phyloP scores from a whole-genome alignment of 1,140 invertebrate genomes.

The Drosophila kepulauana region DNA sequence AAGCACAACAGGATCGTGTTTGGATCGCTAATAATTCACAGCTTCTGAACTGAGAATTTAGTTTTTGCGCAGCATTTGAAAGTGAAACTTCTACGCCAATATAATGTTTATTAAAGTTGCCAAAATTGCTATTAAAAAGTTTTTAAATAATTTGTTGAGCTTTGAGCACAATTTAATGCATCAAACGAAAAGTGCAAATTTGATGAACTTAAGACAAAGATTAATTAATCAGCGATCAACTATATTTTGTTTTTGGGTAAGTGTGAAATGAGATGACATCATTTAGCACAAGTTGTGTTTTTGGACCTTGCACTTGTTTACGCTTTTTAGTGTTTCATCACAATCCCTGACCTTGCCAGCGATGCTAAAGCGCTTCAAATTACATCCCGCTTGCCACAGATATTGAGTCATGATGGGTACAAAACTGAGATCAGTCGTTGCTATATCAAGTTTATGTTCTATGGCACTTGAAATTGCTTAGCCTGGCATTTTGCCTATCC shows the following conservation, averaged over 20 bases:
- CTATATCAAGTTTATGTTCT: not conserved
- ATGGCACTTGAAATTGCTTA: constrained; percentile 58
- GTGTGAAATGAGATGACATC: constrained; percentile 23
- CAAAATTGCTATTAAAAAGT: not conserved
- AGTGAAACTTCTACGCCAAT: constrained; percentile 2
- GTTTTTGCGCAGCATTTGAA: constrained; percentile 10
- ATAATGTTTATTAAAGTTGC: not conserved
- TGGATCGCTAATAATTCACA: not conserved
- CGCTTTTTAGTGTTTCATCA: constrained; percentile 22
- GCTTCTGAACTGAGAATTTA: not conserved
- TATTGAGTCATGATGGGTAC: constrained; percentile 1
- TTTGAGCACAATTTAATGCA: not conserved
- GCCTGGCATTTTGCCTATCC: not conserved
- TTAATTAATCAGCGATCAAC: not conserved
- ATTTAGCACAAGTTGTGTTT: not conserved
- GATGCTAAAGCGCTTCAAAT: not conserved
- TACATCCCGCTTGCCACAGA: not conserved
- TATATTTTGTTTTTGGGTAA: not conserved
- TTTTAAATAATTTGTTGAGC: not conserved
- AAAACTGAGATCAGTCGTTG: constrained; percentile 2
- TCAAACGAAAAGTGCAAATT: not conserved
- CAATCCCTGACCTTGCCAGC: constrained; percentile 47
- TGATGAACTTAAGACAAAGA: not conserved
- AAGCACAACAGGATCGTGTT: constrained; percentile 15
- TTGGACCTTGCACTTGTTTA: constrained; percentile 36